phyloP scores from a whole-genome alignment of 2,888 invertebrate species.

The Liposcelis brunnea region DNA sequence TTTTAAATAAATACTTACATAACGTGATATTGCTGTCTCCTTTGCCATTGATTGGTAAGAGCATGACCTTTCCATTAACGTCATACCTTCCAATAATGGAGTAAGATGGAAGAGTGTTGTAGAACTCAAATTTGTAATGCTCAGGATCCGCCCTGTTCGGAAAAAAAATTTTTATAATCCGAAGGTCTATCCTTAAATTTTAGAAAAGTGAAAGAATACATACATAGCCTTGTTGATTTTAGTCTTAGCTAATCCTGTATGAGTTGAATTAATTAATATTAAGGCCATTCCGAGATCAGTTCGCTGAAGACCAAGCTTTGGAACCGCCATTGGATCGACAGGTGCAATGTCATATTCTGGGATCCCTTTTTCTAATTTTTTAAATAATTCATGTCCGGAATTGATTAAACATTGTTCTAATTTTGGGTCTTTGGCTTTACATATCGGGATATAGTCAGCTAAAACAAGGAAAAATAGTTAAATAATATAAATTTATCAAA shows the following conservation, averaged over 20 bases:
- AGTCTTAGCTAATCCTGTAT: background rate
- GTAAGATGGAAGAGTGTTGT: background rate
- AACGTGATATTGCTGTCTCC: constrained; percentile 7
- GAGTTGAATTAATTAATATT: constrained; percentile 1
- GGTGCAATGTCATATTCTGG: constrained; percentile 5
- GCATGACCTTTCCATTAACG: constrained; percentile 9
- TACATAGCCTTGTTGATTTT: constrained; percentile 2
- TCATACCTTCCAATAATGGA: constrained; percentile 4
- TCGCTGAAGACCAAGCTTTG: background rate
- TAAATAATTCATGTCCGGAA: constrained; percentile 4
- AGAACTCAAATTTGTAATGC: background rate
- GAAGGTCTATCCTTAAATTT: no score
- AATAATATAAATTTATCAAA: no score
- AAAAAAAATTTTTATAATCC: background rate
- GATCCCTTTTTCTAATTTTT: constrained; percentile 3
- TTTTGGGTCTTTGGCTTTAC: constrained; percentile 4
- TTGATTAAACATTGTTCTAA: constrained; percentile 3
- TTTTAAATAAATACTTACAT: background rate
- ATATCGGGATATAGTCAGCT: constrained; percentile 2
- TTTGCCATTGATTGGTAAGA: constrained; percentile 8
- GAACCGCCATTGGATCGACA: constrained; percentile 8
- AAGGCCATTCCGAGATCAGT: background rate
- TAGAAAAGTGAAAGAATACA: background rate
- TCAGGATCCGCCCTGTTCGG: constrained; percentile 1
- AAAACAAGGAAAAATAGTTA: background rate